Conservation (phyloP, 2,888 invertebrate species). For the Podotricha telesiphe region DNA sequence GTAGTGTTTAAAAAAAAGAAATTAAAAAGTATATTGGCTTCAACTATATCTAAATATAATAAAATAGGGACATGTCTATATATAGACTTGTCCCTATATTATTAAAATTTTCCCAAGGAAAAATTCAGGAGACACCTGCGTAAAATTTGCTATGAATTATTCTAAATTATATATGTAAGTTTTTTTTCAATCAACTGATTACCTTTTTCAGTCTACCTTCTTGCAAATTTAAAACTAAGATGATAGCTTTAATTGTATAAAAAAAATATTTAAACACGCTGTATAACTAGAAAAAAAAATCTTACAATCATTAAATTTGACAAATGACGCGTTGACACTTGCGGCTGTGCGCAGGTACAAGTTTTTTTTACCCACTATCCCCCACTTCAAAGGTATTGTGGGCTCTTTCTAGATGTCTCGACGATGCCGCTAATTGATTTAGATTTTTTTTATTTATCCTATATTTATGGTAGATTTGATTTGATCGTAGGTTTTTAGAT, state of each 20-base stretch:
- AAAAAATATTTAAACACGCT: not conserved
- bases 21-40: too few relatives aligned
- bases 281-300: slow-evolving; percentile 15
- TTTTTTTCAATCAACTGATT: too few relatives aligned
- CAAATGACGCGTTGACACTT: slow-evolving; percentile 66
- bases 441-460: slow-evolving; percentile 1
- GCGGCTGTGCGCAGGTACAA: slow-evolving; percentile 49
- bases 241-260: not conserved
- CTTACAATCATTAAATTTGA: slow-evolving; percentile 47
- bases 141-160: too few relatives aligned
- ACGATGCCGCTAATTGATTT: slow-evolving; percentile 42
- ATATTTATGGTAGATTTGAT: not conserved
- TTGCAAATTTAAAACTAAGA: too few relatives aligned
- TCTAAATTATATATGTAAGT: too few relatives aligned
- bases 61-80: too few relatives aligned
- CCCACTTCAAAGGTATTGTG: slow-evolving; percentile 27
- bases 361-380: slow-evolving; percentile 48
- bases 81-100: too few relatives aligned
- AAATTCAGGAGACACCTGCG: too few relatives aligned
- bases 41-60: too few relatives aligned
- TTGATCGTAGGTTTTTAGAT: not conserved
- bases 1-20: too few relatives aligned
- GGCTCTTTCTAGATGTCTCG: slow-evolving; percentile 5
- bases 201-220: too few relatives aligned
- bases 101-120: too few relatives aligned